phyloP scores from a whole-genome alignment of 2,113 vertebrate genomes.

The Bufo gargarizans region DNA sequence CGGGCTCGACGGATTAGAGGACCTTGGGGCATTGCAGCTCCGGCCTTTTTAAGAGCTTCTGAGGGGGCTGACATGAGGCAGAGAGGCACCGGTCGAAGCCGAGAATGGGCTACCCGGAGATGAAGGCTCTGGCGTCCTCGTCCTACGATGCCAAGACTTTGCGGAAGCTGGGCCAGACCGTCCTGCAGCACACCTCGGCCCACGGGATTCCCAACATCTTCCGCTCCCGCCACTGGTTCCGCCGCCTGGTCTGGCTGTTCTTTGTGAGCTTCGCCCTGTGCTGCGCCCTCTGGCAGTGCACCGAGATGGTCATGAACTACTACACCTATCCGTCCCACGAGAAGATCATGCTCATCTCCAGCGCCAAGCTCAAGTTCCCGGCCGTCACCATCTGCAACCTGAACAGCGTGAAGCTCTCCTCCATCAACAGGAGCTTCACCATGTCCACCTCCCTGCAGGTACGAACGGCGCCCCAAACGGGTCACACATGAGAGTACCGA shows the following conservation, averaged over 20 bases:
- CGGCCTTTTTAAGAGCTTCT: slow-evolving; percentile 26
- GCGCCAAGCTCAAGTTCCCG: slow-evolving; percentile 59
- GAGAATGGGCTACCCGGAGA: slow-evolving; percentile 44
- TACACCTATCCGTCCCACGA: slow-evolving; percentile 62
- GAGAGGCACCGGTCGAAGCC: neutral
- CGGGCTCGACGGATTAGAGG: slow-evolving; percentile 43
- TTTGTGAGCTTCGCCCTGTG: slow-evolving; percentile 59
- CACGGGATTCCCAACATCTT: slow-evolving; percentile 62
- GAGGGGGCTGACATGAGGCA: neutral
- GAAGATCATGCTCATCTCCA: slow-evolving; percentile 61
- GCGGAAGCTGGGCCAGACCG: slow-evolving; percentile 34
- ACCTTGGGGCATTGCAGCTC: slow-evolving; percentile 36
- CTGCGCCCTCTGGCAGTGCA: slow-evolving; percentile 63
- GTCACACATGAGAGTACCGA: neutral
- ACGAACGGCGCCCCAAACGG: no score
- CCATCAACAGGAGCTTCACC: slow-evolving; percentile 46
- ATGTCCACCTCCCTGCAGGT: slow-evolving; percentile 58
- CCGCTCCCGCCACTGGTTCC: slow-evolving; percentile 60
- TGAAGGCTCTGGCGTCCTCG: slow-evolving; percentile 23
- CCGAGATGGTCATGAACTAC: slow-evolving; percentile 59
- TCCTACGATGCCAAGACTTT: neutral
- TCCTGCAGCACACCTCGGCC: slow-evolving; percentile 58
- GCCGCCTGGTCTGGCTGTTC: slow-evolving; percentile 53
- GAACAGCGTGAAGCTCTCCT: slow-evolving; percentile 56
- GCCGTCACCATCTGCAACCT: slow-evolving; percentile 62